Conservation (phyloP, 2,888 invertebrate genomes). For the Baronia brevicornis region DNA sequence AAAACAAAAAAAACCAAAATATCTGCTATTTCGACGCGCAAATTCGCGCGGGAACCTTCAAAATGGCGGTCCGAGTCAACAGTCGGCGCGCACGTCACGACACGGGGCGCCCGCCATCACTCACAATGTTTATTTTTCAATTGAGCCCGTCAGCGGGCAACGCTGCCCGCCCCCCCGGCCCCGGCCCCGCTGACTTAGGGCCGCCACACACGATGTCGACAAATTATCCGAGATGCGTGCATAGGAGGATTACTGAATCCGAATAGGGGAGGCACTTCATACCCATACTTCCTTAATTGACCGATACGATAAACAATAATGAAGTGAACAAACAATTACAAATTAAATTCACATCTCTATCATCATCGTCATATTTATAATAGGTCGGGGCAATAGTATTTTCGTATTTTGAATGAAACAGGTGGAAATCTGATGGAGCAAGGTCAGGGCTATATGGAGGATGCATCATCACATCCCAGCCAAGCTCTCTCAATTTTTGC, state of each 20-base stretch:
- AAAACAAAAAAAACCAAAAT: slow-evolving; percentile 3
- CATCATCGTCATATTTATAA: no score
- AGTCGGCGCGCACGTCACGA: slow-evolving; percentile 35
- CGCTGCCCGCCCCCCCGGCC: slow-evolving; percentile 28
- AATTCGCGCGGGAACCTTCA: slow-evolving; percentile 17
- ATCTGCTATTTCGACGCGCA: slow-evolving; percentile 1
- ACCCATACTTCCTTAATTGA: no score
- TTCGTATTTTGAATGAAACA: no score
- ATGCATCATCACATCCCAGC: no score
- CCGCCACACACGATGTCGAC: slow-evolving; percentile 69
- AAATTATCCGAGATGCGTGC: slow-evolving; percentile 41
- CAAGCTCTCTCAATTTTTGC: no score
- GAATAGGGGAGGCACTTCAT: no score
- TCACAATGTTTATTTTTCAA: slow-evolving; percentile 73
- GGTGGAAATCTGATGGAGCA: no score
- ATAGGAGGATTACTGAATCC: slow-evolving; percentile 3
- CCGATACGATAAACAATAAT: no score
- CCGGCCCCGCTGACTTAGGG: slow-evolving; percentile 58
- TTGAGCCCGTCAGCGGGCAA: slow-evolving; percentile 58
- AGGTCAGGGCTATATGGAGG: no score
- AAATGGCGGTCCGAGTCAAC: slow-evolving; percentile 41
- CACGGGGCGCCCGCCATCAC: slow-evolving; percentile 43
- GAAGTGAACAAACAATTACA: no score
- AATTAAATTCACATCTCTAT: no score
- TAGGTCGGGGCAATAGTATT: no score